Conservation (phyloP, 2,797 vertebrate genomes). For the Dermochelys coriacea region DNA sequence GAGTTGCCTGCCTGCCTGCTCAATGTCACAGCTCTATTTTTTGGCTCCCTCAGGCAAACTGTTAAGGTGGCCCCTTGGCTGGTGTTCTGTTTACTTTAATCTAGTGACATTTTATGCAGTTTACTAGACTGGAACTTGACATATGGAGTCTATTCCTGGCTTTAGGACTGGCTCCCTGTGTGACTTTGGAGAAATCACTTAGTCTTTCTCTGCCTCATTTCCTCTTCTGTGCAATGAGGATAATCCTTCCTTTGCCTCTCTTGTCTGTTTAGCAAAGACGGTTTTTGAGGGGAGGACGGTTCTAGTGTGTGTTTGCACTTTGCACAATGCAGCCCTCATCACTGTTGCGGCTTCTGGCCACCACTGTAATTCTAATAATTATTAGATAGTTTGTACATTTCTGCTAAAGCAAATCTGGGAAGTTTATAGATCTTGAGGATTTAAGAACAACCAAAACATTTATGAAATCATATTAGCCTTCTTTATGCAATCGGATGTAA, state of each 20-base stretch:
- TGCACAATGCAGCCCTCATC: not conserved
- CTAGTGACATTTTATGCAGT: not conserved
- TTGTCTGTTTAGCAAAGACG: not conserved
- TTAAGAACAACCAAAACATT: not conserved
- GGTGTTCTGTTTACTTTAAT: not conserved
- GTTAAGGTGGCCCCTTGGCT: not conserved
- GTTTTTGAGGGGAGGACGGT: not conserved
- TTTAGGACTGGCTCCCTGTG: not conserved
- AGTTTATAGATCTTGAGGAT: not conserved
- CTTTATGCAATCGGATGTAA: not conserved
- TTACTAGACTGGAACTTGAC: not conserved
- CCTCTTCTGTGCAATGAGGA: not conserved
- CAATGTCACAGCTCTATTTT: not conserved
- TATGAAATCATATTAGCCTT: not conserved
- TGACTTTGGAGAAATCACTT: not conserved
- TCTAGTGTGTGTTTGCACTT: not conserved
- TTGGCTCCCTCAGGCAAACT: not conserved
- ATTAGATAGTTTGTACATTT: not conserved
- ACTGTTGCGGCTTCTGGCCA: not conserved
- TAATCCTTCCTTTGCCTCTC: not conserved
- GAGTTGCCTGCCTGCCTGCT: too few species aligned
- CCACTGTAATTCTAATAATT: not conserved
- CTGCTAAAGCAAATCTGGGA: not conserved
- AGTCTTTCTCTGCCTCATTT: too few species aligned
- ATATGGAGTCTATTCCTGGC: not conserved